phyloP scores from a whole-genome alignment of 2,888 invertebrate genomes.

The Julus scanicus region DNA sequence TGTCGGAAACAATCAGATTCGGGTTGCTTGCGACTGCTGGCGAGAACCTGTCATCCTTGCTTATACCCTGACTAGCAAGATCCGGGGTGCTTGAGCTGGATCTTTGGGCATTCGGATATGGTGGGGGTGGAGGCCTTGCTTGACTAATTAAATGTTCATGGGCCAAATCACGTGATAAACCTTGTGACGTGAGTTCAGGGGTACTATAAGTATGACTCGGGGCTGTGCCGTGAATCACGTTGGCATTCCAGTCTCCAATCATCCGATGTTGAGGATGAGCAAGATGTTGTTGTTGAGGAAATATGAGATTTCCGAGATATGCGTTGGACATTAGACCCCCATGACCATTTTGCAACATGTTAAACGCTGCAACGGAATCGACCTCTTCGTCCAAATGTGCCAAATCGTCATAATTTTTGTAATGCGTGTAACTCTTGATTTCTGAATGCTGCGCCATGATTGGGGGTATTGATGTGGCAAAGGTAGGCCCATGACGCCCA shows the following conservation, averaged over 20 bases:
- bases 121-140: slow-evolving; percentile 86
- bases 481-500: slow-evolving; percentile 12
- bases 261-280: slow-evolving; percentile 41
- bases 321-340: slow-evolving; percentile 8
- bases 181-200: slow-evolving; percentile 65
- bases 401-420: slow-evolving; percentile 62
- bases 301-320: background rate
- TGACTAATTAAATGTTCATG: slow-evolving; percentile 70
- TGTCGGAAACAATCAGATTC: background rate
- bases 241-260: slow-evolving; percentile 36
- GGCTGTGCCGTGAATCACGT: slow-evolving; percentile 53
- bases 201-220: slow-evolving; percentile 63
- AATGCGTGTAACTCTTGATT: slow-evolving; percentile 61
- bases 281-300: slow-evolving; percentile 14
- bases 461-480: slow-evolving; percentile 41
- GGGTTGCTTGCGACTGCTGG: slow-evolving; percentile 2
- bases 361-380: slow-evolving; percentile 53
- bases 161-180: slow-evolving; percentile 61
- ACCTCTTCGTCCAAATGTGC: slow-evolving; percentile 60
- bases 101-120: slow-evolving; percentile 79
- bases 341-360: background rate
- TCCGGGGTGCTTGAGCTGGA: slow-evolving; percentile 85
- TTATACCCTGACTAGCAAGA: slow-evolving; percentile 70
- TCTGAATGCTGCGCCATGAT: slow-evolving; percentile 54
- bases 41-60: background rate